Base-by-base conservation (phyloP, 2,888 invertebrate species). In the Ligdia adustata region DNA sequence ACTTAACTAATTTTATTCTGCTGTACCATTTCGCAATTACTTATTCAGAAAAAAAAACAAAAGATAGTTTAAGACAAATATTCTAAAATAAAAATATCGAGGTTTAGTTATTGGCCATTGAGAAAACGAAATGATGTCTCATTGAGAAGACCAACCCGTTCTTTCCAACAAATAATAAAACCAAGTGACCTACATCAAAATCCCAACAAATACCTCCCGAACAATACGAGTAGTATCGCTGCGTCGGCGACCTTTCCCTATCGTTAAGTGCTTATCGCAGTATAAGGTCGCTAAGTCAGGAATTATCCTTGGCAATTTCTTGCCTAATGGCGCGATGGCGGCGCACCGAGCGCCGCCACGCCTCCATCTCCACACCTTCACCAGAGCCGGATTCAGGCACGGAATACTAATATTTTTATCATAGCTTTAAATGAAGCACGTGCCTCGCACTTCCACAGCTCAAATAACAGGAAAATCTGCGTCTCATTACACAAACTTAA, bases 251-350 rank as follows among this genome's bases (percentile, higher is more conserved):
- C 55, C 55, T 55, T 45, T 47, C 48, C 37, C 39, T 52, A 52
- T 52, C 46, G 46, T 27, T 34, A 27, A 32, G 37, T 41, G 51
- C 44, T 53, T 57, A 55, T 46, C 53, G 51, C 18, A 22, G 32
- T 52, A 43, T 49, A 55, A 49, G 52, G 50, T 65, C 45, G 57
- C 59, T 55, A 56, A 52, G 56, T 52, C 56, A 60, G 60, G 65
- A 60, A 64, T 56, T 56, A 57, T 67, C 64, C 62, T 69, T 58
- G 64, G 64, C 52, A 62, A 66, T 65, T 65, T 60, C 55, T 60
- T 57, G 60, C 55, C 39, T 66, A 68, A 72, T 71, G 60, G 65
- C 49, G 47, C 40, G 40, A 40, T 40, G 41, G 35, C 57, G 39
- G 52, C 27, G 37, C 52, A 52, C 37, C 39, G n/a, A 12, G 28